Conservation (phyloP, 2,888 invertebrate genomes). For the Drosophila paracracens region DNA sequence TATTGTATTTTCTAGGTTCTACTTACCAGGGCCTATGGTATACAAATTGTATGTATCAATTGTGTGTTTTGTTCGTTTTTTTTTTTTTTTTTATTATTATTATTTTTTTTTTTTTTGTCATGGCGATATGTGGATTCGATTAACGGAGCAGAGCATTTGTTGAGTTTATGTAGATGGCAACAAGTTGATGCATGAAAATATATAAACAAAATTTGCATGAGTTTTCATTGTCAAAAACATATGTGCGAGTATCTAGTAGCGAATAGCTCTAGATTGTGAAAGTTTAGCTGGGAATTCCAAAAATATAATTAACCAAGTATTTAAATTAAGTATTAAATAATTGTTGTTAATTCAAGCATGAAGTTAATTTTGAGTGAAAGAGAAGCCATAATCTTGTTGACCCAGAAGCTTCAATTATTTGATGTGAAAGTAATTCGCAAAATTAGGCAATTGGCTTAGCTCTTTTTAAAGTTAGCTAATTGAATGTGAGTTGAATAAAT, state of each 20-base stretch:
- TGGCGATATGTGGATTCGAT: slow-evolving; percentile 64
- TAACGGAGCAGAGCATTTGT: slow-evolving; percentile 34
- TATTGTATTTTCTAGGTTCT: slow-evolving; percentile 12
- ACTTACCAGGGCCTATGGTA: slow-evolving; percentile 81
- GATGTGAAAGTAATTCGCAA: neutral
- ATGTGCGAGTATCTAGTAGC: neutral
- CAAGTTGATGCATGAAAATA: slow-evolving; percentile 66
- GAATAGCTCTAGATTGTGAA: neutral
- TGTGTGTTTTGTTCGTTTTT: slow-evolving; percentile 37
- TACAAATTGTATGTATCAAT: slow-evolving; percentile 45
- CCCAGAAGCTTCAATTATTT: neutral
- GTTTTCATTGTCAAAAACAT: slow-evolving; percentile 15
- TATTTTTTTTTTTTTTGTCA: slow-evolving; percentile 26
- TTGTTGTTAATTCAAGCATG: neutral
- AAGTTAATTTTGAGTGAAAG: neutral
- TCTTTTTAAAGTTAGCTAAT: neutral
- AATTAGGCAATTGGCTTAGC: neutral
- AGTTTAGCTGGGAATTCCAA: neutral
- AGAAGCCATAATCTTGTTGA: neutral
- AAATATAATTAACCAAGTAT: neutral
- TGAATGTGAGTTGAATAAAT: neutral
- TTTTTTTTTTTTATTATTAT: slow-evolving; percentile 18
- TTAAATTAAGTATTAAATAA: neutral
- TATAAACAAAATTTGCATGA: slow-evolving; percentile 43
- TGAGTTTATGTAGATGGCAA: slow-evolving; percentile 44